Base-by-base conservation (phyloP, 2,113 vertebrate genomes). In the Puntigrus tetrazona region DNA sequence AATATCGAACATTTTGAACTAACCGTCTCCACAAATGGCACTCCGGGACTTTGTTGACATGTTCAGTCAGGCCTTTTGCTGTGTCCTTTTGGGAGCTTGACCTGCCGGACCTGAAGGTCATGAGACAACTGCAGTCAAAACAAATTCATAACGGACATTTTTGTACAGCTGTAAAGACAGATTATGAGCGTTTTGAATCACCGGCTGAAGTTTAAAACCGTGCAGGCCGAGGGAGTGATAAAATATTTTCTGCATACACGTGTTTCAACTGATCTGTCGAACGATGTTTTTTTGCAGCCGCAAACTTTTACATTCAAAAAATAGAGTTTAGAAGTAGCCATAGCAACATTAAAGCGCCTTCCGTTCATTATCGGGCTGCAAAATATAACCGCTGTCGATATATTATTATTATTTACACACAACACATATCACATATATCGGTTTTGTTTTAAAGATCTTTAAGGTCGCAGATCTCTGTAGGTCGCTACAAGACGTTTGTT, bases 61-160 rank as follows among this genome's bases (percentile, higher is more conserved):
- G 85, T 84, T 84, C 90, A 83, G 86, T 86, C 73, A 91, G 89
- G 38, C 85, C 87, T 79, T 89, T 89, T 89, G 91, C 82, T 77
- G 45, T 83, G 88, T 78, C 91, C 92, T 91, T 94, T 94, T 94
- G 92, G 91, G 91, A 7, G 84, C 55, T 69, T 92, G 82, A 94
- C 92, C 92, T 91, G 87, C 84, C 74, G 89, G 81, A 69, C 87
- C 87, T 74, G n/a, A 90, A 87, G 91, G 92, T 93, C 93, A 94
- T 84, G 86, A 83, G 74, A 86, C 92, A 93, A 91, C 92, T 85
- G 92, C 82, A 77, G 43, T 34, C 83, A 59, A 81, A 84, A 88
- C 25, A 85, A 88, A 90, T 41, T 65, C 65, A 55, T 69, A 18
- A 81, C 84, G 67, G 72, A 59, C 47, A 20, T 80, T 52, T 45